These are phyloP conservation scores for Galaxea fascicularis DNA, from an alignment of 92 coral and sea anemone genomes.

Conservation along the genomic window DNA sequence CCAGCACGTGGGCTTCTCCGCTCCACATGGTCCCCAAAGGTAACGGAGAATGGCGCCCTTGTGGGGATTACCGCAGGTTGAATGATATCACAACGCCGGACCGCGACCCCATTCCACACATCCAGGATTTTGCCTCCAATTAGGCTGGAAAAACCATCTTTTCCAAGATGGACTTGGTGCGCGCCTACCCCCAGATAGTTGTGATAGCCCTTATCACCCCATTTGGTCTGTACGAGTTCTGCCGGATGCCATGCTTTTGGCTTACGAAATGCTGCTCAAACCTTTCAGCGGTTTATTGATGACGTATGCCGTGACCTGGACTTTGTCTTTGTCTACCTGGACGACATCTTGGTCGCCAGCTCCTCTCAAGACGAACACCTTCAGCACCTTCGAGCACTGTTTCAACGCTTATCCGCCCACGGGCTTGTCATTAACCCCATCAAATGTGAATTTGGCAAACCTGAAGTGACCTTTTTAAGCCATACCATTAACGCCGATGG, in stretches of 20 bases:
- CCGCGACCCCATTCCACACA: slow-evolving; percentile 64
- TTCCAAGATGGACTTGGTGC: slow-evolving; percentile 47
- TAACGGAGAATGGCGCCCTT: slow-evolving; percentile 63
- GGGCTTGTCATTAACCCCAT: slow-evolving; percentile 62
- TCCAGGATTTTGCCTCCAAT: slow-evolving; percentile 63
- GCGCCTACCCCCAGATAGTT: slow-evolving; percentile 67
- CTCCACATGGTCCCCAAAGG: slow-evolving; percentile 50
- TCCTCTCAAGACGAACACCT: slow-evolving; percentile 39
- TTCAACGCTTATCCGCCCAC: slow-evolving; percentile 49
- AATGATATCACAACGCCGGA: slow-evolving; percentile 58
- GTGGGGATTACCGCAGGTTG: slow-evolving; percentile 58
- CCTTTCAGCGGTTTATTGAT: no score
- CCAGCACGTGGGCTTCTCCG: slow-evolving; percentile 73
- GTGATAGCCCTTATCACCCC: neutral
- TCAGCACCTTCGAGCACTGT: slow-evolving; percentile 49
- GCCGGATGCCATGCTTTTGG: no score
- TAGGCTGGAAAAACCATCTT: slow-evolving; percentile 44
- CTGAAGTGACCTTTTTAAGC: slow-evolving; percentile 56
- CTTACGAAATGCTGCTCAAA: no score
- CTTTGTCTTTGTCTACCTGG: no score
- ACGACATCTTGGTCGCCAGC: neutral
- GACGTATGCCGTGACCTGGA: no score
- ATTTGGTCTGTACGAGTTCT: no score
- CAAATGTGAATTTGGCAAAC: slow-evolving; percentile 59
- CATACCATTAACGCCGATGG: slow-evolving; percentile 51